Evolutionary conservation across 2,888 invertebrate species (phyloP), one percentile per base, ranked within the genome.

Genomic region (Operophtera brumata): DNA sequence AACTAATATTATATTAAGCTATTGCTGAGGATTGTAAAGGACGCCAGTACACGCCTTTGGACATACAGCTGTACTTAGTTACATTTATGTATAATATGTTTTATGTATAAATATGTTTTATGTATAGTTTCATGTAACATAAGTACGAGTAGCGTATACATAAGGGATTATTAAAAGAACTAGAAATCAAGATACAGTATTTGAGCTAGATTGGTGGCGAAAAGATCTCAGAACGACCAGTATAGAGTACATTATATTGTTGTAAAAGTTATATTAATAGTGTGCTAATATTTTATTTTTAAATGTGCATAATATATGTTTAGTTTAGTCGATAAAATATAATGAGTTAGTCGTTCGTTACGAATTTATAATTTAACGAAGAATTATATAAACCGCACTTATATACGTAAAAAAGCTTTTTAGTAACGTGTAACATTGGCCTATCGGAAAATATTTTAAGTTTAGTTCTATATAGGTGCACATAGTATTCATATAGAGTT

Each of bases 211-310:
- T 72, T 76, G 80, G 78, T 79, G 76, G 77, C 77, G 78, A 71
- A 76, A 81, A 84, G 88, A 89, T 89, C 88, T 89, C 88, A 87
- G 80, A 84, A 82, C 70, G 88, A 89, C 88, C 88, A 87, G 88
- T 89, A 86, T 63, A 63, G 55, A 54, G 36, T 60, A 36, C 8
- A 10, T 30, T n/a, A 55, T 87, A 82, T 71, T 73, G 71, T 74
- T 73, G 71, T 71, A 72, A 67, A 69, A 60, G 54, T 66, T 67
- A 66, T 66, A 70, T 68, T 67, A n/a, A 75, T 76, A 79, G 75
- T 69, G 74, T 75, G 77, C 77, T 75, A 73, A 74, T 78, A 73
- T 74, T 77, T 72, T 74, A 65, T 70, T 73, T 77, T 78, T 74
- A 77, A 77, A 64, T 78, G 76, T 77, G 79, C 77, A 78, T 82